A percentile compares a stretch with the other conserved stretches of the same genome.
phyloP scores from a whole-genome alignment of 2,113 vertebrate genomes.

The Plecotus auritus region DNA sequence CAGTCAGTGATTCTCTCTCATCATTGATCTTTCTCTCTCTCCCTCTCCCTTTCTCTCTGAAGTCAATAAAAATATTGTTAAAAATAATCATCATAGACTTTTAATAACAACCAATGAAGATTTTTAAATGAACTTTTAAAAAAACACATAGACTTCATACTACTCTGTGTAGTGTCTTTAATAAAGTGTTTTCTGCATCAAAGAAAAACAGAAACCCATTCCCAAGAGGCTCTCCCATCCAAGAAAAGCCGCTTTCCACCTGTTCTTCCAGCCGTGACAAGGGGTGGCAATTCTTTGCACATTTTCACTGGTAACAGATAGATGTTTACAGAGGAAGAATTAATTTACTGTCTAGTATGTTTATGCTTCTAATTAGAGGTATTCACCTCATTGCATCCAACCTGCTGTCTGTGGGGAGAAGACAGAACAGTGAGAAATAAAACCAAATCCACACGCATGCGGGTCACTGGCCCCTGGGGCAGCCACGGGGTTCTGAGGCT shows the following conservation, averaged over 20 bases:
- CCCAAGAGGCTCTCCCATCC: not conserved
- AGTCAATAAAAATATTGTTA: not conserved
- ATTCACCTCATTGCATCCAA: not conserved
- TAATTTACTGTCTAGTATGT: not conserved
- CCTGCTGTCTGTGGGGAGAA: not conserved
- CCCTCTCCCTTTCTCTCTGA: not conserved
- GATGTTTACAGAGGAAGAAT: not conserved
- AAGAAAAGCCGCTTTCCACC: not conserved
- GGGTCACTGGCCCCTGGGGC: not conserved
- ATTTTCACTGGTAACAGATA: not conserved
- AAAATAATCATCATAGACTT: not conserved
- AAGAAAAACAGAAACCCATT: not conserved
- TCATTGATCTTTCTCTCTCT: not conserved
- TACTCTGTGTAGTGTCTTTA: not conserved
- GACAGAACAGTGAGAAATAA: not conserved
- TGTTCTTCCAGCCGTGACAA: not conserved
- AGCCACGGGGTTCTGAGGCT: not conserved
- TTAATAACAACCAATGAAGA: not conserved
- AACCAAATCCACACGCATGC: not conserved
- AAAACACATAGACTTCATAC: not conserved
- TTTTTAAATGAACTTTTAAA: constrained; percentile 14
- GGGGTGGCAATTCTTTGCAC: not conserved
- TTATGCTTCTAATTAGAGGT: not conserved
- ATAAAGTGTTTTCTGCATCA: not conserved
- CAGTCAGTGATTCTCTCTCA: too few species aligned